These are phyloP conservation scores for Periplaneta americana DNA, from an alignment of 1,140 invertebrate genomes.

Conservation along the genomic window DNA sequence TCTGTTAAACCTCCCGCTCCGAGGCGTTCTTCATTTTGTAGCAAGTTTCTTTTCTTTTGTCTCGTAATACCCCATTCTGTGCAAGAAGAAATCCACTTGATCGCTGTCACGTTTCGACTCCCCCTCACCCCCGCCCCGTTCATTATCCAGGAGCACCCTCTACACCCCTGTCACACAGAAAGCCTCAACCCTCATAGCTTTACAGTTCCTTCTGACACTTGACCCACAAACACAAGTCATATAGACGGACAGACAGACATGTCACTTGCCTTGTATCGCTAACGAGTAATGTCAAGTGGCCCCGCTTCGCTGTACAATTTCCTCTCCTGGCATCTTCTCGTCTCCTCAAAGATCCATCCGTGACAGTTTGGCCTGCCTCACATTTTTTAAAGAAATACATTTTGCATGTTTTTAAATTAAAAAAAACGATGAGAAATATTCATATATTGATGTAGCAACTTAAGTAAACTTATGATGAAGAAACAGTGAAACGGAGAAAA, in stretches of 20 bases:
- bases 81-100: neutral
- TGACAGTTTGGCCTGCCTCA: neutral
- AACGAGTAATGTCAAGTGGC: neutral
- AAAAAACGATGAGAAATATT: too few species aligned
- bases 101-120: neutral
- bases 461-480: too few species aligned
- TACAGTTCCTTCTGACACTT: neutral
- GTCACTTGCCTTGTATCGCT: neutral
- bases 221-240: neutral
- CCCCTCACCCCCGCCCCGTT: neutral
- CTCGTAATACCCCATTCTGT: neutral
- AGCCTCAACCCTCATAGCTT: neutral
- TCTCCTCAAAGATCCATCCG: neutral
- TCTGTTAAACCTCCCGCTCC: too few species aligned
- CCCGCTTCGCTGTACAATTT: neutral
- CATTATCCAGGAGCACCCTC: neutral
- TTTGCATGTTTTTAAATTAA: too few species aligned
- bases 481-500: too few species aligned
- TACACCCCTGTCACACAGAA: neutral
- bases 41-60: neutral
- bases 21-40: neutral
- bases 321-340: neutral
- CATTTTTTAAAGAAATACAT: too few species aligned
- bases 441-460: too few species aligned
- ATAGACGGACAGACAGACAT: neutral